Base-by-base conservation (phyloP, 2,797 vertebrate species). In the Anguilla megastoma region DNA sequence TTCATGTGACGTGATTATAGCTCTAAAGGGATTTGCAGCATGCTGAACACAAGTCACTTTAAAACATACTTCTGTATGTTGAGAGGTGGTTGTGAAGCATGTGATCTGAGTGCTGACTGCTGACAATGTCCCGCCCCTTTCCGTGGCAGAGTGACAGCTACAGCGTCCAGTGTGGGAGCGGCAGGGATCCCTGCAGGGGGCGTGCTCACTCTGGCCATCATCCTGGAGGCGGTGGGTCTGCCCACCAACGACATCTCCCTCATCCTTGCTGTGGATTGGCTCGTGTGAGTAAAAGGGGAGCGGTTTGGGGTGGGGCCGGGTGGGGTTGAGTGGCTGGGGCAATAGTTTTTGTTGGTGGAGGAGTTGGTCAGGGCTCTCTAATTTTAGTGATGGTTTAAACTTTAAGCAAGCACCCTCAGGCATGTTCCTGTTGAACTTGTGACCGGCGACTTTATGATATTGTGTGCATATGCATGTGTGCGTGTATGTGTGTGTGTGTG, bases 181-280 rank as follows among this genome's bases (percentile, higher is more conserved):
- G 98, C 98, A 0, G 98, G 98, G 56, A 98, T 98, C 52, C 98
- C 98, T 0, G 96, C 97, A 0, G 98, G 97, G 0, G 97, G 97
- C 0, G 95, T 98, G 69, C 93, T 98, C 89, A 98, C 98, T 0
- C 94, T 98, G 0, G 96, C 98, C 69, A 98, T 98, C 89, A 98
- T 98, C 92, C 93, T 98, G 48, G 97, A 98, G 89, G 97, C 98
- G 0, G 88, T 98, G 7, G 95, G 94, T n/a, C 94, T 98, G 58
- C 98, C 97, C 0, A 97, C 97, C 86, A 93, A 89, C 0, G 96
- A 98, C 90, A 96, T 98, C 91, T 98, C 98, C 18, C 96, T 97
- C 76, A 97, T 98, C 90, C 92, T 98, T 92, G 98, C 98, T 1
- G 97, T 98, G 30, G 98, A 98, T 88, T 98, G 97, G 97, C 95